Percentiles rank a stretch among this genome's conserved stretches.
These are phyloP conservation scores for Cerastoderma edule DNA, from an alignment of 2,888 invertebrate genomes.

Conservation along the genomic window DNA sequence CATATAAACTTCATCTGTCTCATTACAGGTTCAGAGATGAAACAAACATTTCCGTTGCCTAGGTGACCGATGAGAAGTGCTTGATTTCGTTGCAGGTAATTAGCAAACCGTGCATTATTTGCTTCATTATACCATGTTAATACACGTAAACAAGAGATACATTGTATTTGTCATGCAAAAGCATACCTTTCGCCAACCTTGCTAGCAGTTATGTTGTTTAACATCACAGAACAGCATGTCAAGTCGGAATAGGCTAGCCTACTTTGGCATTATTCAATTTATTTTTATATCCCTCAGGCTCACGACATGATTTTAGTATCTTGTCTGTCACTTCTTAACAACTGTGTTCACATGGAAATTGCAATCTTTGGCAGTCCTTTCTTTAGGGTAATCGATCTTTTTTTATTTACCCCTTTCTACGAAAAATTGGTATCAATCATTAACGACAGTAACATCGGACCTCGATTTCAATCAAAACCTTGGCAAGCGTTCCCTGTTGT, in stretches of 20 bases:
- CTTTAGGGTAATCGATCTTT: too few species aligned
- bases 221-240: background rate
- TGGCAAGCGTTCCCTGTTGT: too few species aligned
- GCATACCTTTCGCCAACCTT: background rate
- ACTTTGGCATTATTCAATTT: background rate
- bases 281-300: background rate
- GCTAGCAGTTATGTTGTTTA: background rate
- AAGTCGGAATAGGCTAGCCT: background rate
- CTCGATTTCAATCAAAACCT: too few species aligned
- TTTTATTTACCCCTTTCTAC: too few species aligned
- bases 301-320: too few species aligned
- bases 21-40: slow-evolving; percentile 38
- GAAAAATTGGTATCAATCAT: too few species aligned
- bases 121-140: background rate
- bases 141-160: background rate
- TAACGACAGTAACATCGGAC: too few species aligned
- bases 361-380: background rate
- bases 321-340: too few species aligned
- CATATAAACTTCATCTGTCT: background rate
- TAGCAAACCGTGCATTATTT: background rate
- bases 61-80: slow-evolving; percentile 24
- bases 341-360: background rate
- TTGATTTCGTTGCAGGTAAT: slow-evolving; percentile 10
- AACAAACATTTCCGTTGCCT: slow-evolving; percentile 36
- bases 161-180: background rate